A percentile compares a stretch with the other conserved stretches of the same genome.
These are phyloP conservation scores for Amazona vittata DNA, from an alignment of 2,113 vertebrate genomes.

Conservation along the genomic window DNA sequence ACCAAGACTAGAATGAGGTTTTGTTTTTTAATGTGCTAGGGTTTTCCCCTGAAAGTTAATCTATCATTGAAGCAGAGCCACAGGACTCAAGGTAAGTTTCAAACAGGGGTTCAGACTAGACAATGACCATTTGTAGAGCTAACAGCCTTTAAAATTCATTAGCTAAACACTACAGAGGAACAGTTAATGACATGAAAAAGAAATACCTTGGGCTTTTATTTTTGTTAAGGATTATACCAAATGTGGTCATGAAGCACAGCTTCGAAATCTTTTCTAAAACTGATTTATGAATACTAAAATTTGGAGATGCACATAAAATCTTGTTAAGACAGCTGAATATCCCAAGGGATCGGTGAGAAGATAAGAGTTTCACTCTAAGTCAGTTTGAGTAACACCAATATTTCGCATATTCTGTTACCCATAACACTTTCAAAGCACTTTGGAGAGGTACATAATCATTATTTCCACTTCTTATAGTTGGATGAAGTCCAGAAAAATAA, in stretches of 20 bases:
- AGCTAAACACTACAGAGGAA: neutral
- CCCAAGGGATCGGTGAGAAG: neutral
- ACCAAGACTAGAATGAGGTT: neutral
- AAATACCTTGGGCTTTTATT: neutral
- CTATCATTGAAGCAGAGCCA: neutral
- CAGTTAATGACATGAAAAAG: neutral
- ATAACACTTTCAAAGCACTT: neutral
- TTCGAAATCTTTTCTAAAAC: neutral
- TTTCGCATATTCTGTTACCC: neutral
- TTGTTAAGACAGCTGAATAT: neutral
- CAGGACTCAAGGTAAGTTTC: neutral
- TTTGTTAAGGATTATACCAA: neutral
- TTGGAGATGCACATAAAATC: neutral
- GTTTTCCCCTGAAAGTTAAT: neutral
- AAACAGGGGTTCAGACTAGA: neutral
- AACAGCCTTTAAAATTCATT: neutral
- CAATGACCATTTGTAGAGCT: neutral
- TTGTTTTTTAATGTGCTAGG: fast-evolving
- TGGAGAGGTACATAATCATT: neutral
- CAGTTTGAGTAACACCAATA: neutral
- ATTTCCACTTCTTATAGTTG: neutral
- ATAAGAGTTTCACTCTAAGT: neutral
- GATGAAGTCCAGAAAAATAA: neutral
- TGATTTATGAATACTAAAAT: neutral
- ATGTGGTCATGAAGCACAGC: neutral